phyloP scores from a whole-genome alignment of 2,113 vertebrate species.

The Chrysochloris asiatica region DNA sequence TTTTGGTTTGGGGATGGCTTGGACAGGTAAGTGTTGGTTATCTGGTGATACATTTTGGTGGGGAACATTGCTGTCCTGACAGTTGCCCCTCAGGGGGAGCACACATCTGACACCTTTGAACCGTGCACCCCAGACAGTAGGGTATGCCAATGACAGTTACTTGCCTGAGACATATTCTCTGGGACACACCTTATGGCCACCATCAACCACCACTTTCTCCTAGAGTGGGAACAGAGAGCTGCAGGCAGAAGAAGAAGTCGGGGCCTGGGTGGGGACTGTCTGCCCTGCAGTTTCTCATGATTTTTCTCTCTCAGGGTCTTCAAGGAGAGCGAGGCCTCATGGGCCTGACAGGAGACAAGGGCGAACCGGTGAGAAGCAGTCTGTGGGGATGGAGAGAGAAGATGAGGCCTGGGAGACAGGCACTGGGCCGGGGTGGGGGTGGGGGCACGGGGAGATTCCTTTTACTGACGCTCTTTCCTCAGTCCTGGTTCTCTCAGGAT shows the following conservation, averaged over 20 bases:
- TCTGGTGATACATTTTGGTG: background rate
- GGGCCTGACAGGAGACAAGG: constrained; percentile 90
- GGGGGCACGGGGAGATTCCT: background rate
- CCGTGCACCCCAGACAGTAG: background rate
- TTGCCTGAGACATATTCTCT: background rate
- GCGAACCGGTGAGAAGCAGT: constrained; percentile 89
- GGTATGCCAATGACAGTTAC: background rate
- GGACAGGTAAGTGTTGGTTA: constrained; percentile 69
- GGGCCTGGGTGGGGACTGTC: background rate
- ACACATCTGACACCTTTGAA: background rate
- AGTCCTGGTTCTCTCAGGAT: background rate
- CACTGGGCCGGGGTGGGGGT: background rate
- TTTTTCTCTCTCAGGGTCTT: constrained; percentile 89
- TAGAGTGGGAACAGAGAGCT: background rate
- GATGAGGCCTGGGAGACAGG: background rate
- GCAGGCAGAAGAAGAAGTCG: background rate
- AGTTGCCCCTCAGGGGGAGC: background rate
- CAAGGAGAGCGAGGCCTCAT: constrained; percentile 91
- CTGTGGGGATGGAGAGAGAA: background rate
- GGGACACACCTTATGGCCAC: background rate
- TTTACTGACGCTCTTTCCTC: background rate
- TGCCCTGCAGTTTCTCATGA: constrained; percentile 54
- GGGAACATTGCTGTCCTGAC: background rate
- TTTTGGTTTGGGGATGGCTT: background rate
- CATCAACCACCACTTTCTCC: background rate